Evolutionary conservation across 2,113 vertebrate species (phyloP), one percentile per base, ranked within the genome.

Genomic region (Oreamnos americanus): DNA sequence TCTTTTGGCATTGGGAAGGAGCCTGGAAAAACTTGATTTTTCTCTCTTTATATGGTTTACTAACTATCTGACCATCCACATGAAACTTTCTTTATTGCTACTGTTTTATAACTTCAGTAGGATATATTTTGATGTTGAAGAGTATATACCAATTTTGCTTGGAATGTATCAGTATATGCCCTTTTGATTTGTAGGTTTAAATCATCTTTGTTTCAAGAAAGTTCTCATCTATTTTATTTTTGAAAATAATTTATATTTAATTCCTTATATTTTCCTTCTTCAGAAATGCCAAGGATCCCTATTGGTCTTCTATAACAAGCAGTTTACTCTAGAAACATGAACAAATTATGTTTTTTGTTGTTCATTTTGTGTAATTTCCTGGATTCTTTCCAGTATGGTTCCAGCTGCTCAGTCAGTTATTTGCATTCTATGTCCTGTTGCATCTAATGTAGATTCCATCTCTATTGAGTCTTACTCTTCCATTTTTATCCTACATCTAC

Each of bases 121-220:
- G 55, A 25, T 74, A 67, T 81, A 76, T 62, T 33, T 79, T 30
- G 14, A 25, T 93, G 10, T 93, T 53, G 39, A 93, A 76, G 28
- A 76, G 57, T 79, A 25, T 96, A 23, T 47, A 5, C 71, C 25
- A 51, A 7, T 81, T 81, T 92, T 96, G 87, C 51, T 87, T 94
- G 14, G 26, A 57, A 28, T 86, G 36, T 76, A 76, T 76, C 36
- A 71, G 33, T 85, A 26, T 76, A 49, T 43, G 28, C 2, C 49
- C 43, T 91, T 94, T 82, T 89, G n/a, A 91, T 87, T 17, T 76
- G 15, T 47, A 89, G 55, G 91, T 93, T 96, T 21, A 89, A 92
- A 33, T 88, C 9, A 81, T 88, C 36, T 19, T 90, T 94, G 82
- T 85, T 89, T 97, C 12, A 55, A 97, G 47, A 83, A 79, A 33